Percentiles rank a stretch among this genome's conserved stretches.
phyloP scores from a whole-genome alignment of 2,113 vertebrate genomes.

The Megalops atlanticus region DNA sequence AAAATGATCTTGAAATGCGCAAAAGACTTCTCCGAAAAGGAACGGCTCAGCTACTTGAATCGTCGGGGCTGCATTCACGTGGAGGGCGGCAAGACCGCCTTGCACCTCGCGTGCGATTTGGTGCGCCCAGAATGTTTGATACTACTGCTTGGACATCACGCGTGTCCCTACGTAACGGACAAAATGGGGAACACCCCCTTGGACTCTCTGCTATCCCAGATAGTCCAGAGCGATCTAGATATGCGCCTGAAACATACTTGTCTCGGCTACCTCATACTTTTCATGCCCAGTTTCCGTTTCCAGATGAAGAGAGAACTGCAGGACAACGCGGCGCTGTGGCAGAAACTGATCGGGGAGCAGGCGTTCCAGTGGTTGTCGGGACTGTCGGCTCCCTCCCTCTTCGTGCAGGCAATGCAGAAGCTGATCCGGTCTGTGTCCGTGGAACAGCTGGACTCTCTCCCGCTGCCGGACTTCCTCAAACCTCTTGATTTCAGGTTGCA shows the following conservation, averaged over 20 bases:
- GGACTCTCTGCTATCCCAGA: slow-evolving; percentile 76
- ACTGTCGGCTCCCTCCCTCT: slow-evolving; percentile 76
- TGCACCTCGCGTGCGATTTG: slow-evolving; percentile 86
- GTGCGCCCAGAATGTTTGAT: slow-evolving; percentile 79
- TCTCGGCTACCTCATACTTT: slow-evolving; percentile 84
- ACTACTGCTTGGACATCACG: slow-evolving; percentile 81
- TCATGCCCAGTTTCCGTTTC: slow-evolving; percentile 67
- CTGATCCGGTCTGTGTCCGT: slow-evolving; percentile 78
- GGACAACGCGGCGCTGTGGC: slow-evolving; percentile 75
- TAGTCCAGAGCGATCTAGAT: slow-evolving; percentile 49
- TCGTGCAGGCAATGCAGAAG: slow-evolving; percentile 81
- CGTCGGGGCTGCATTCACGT: slow-evolving; percentile 76
- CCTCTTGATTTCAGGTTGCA: slow-evolving; percentile 76
- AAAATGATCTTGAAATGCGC: slow-evolving; percentile 74
- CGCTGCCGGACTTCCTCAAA: slow-evolving; percentile 83
- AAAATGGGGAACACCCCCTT: slow-evolving; percentile 68
- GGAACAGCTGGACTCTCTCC: slow-evolving; percentile 73
- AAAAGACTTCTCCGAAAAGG: slow-evolving; percentile 54
- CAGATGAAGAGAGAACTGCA: slow-evolving; percentile 65
- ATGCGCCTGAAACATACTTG: slow-evolving; percentile 69
- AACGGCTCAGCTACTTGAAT: slow-evolving; percentile 71
- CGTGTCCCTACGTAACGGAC: slow-evolving; percentile 69
- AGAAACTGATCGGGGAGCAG: slow-evolving; percentile 75
- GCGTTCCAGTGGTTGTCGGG: slow-evolving; percentile 82
- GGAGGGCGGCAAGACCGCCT: slow-evolving; percentile 78